Evolutionary conservation across 2,888 invertebrate species (phyloP), one percentile per base, ranked within the genome.

Genomic region (Atethmia centrago): DNA sequence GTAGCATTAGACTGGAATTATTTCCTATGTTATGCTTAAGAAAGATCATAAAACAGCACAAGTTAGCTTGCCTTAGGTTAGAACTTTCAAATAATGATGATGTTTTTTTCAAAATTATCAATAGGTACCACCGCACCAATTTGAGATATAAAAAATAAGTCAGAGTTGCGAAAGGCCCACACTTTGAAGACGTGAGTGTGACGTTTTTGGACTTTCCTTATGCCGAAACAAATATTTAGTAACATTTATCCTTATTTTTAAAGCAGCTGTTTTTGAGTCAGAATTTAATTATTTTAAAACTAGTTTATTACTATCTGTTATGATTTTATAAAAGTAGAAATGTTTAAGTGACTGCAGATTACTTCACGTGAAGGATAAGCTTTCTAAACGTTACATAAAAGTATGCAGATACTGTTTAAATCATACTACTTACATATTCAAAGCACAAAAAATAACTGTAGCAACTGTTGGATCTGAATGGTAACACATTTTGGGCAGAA

Each of bases 201-300:
- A n/a, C 12, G 40, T 21, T 51, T 58, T 49, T 21, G 7, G 45
- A 40, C 31, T 71, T 79, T 71, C 72, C 59, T 55, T 19, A 19
- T 47, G 12, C n/a, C 9, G 14, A 40, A 51, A 77, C 14, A 47
- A 31, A 25, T 0, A 2, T 16, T 3, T 70, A 36, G 5, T 51
- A 14, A 36, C 59, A 53, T 42, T 68, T 67, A 67, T 75, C 61
- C 21, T 69, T 40, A 12, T 59, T 14, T 28, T 36, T n/a, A 76
- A 75, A 51, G 16, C 14, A 45, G 16, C 14, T 19, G 14, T 28
- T 55, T 75, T 21, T 28, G 25, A 25, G 10, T 28, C 1, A 10
- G 28, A 47, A 16, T 56, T 76, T 31, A 31, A 21, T 12, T 28
- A 75, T 40, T 63, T 36, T 21, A 0, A 4, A 47, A 40, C 0